Percentiles rank a stretch among this genome's conserved stretches.
Evolutionary conservation across 2,888 invertebrate species (phyloP).

Genomic region (Amiota minor): DNA sequence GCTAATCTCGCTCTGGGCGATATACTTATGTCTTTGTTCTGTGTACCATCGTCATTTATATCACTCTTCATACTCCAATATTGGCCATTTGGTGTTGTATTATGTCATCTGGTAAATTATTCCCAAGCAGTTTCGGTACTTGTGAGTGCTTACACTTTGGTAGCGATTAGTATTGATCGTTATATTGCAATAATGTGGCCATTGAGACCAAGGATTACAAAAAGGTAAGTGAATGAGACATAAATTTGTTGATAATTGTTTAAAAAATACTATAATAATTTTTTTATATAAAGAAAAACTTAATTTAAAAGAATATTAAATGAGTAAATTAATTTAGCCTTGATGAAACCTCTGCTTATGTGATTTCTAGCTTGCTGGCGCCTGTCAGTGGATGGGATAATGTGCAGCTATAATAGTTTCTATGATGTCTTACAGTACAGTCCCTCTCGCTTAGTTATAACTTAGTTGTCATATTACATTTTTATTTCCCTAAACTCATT

Average conservation of each 20-base stretch:
- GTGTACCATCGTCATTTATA: slow-evolving; percentile 92
- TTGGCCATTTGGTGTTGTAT: slow-evolving; percentile 89
- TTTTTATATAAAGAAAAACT: not conserved
- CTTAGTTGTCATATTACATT: too few relatives aligned
- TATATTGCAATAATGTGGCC: slow-evolving; percentile 94
- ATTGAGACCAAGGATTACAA: slow-evolving; percentile 85
- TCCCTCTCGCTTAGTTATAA: too few relatives aligned
- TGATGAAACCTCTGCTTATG: too few relatives aligned
- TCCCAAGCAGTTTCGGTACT: slow-evolving; percentile 86
- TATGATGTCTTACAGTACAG: too few relatives aligned
- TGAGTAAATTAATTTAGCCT: not conserved
- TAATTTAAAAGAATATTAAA: not conserved
- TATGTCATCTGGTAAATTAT: slow-evolving; percentile 89
- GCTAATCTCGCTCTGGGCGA: slow-evolving; percentile 92
- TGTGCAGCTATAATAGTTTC: too few relatives aligned
- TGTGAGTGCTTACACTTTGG: slow-evolving; percentile 91
- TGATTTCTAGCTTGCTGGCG: too few relatives aligned
- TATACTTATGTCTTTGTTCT: slow-evolving; percentile 90
- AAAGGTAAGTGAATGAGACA: slow-evolving; percentile 73
- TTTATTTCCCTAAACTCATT: too few relatives aligned
- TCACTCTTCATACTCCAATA: slow-evolving; percentile 85
- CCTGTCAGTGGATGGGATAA: too few relatives aligned
- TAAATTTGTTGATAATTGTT: not conserved
- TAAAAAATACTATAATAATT: not conserved
- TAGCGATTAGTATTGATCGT: slow-evolving; percentile 92